Conservation (phyloP, 2,797 vertebrate species). For the Pseudocheirus occidentalis region DNA sequence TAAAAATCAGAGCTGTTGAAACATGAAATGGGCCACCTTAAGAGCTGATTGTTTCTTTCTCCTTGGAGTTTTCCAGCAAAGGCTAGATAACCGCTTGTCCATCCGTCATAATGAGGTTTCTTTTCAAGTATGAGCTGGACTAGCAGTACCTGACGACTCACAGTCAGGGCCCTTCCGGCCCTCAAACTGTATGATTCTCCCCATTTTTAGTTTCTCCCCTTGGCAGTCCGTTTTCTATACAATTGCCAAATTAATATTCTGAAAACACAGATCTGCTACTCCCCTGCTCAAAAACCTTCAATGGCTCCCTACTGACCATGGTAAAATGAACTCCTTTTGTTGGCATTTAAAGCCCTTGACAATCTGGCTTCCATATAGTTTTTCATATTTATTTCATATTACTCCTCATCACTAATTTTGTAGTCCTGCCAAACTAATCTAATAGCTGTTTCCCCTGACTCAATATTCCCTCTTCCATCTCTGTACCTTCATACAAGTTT, state of each 20-base stretch:
- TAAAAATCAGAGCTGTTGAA: neutral
- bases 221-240: neutral
- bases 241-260: neutral
- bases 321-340: neutral
- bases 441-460: neutral
- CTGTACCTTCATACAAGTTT: neutral
- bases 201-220: neutral
- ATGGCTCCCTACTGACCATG: neutral
- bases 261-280: neutral
- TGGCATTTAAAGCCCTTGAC: neutral
- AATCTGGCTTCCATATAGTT: neutral
- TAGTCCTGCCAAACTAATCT: neutral
- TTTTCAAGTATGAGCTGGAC: neutral
- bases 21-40: neutral
- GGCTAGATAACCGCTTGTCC: neutral
- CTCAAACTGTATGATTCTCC: neutral
- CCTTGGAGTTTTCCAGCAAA: neutral
- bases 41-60: neutral
- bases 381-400: neutral
- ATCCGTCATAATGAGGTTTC: neutral
- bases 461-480: neutral
- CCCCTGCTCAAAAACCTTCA: neutral
- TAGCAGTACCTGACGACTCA: neutral
- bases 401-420: neutral
- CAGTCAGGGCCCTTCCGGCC: neutral